Evolutionary conservation across 2,113 vertebrate species (phyloP).

Genomic region (Zingel zingel): DNA sequence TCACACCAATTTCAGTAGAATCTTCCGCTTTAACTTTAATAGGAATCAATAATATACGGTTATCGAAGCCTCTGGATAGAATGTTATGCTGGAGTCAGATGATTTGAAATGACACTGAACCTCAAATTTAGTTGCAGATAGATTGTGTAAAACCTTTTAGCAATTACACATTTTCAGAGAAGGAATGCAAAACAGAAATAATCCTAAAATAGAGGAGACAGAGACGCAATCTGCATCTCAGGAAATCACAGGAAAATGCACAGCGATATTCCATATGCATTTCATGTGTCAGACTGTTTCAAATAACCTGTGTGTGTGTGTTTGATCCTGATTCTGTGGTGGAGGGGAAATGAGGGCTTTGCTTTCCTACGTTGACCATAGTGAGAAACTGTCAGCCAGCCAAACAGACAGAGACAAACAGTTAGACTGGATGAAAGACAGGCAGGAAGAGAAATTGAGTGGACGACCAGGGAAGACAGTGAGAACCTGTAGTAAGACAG

Average conservation of each 20-base stretch:
- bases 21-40: not conserved
- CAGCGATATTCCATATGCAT: not conserved
- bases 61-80: not conserved
- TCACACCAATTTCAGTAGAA: not conserved
- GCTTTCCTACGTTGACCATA: conserved; percentile 30
- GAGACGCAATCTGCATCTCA: not conserved
- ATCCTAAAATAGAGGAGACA: not conserved
- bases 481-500: conserved; percentile 52
- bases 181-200: not conserved
- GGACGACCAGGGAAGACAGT: conserved; percentile 35
- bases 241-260: conserved; percentile 8
- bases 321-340: conserved; percentile 11
- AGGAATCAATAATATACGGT: not conserved
- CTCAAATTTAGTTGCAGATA: not conserved
- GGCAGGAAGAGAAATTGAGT: conserved; percentile 39
- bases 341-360: conserved; percentile 42
- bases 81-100: not conserved
- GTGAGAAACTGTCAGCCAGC: conserved; percentile 32
- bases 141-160: not conserved
- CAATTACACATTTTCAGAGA: not conserved
- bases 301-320: conserved; percentile 9
- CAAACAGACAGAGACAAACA: conserved; percentile 32
- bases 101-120: not conserved
- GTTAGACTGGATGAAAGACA: conserved; percentile 37
- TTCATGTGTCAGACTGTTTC: conserved; percentile 1